Percentiles rank a stretch among this genome's conserved stretches.
Evolutionary conservation across 2,888 invertebrate genomes (phyloP).

Genomic region (Drosophila suboccidentalis): DNA sequence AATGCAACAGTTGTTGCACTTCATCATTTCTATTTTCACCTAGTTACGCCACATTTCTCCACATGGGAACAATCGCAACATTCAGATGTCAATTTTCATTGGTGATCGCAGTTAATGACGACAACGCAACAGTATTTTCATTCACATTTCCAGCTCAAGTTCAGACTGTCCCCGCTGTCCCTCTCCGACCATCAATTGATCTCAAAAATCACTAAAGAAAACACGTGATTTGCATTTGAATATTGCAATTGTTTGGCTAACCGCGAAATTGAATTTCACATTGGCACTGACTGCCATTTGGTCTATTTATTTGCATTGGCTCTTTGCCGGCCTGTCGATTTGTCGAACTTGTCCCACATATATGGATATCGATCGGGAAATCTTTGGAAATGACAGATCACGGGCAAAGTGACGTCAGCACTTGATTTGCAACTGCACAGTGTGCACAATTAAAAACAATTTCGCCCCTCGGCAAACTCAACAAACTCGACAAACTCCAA

Average conservation of each 20-base stretch:
- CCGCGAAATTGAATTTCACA: constrained; percentile 36
- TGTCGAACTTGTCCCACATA: constrained; percentile 38
- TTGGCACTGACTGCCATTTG: constrained; percentile 34
- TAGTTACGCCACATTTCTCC: constrained; percentile 36
- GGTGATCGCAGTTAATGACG: constrained; percentile 29
- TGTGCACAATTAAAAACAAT: constrained; percentile 74
- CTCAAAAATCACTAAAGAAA: constrained; percentile 57
- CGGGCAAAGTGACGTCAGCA: constrained; percentile 61
- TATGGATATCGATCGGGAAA: constrained; percentile 12
- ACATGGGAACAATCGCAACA: constrained; percentile 21
- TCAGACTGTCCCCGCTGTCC: constrained; percentile 40
- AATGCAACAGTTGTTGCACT: constrained; percentile 17
- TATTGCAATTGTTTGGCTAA: constrained; percentile 54
- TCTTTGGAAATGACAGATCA: constrained; percentile 27
- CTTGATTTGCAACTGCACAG: constrained; percentile 41
- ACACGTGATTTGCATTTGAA: constrained; percentile 71
- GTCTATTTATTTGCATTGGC: constrained; percentile 70
- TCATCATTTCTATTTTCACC: constrained; percentile 62
- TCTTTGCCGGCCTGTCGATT: constrained; percentile 40
- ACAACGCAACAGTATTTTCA: constrained; percentile 5
- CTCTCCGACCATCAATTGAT: constrained; percentile 38
- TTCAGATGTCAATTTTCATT: constrained; percentile 65
- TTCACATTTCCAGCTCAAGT: constrained; percentile 61
- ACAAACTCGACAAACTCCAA: constrained; percentile 44
- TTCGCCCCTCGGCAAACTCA: constrained; percentile 40